Conservation (phyloP, 2,797 vertebrate species). For the Myripristis murdjan region DNA sequence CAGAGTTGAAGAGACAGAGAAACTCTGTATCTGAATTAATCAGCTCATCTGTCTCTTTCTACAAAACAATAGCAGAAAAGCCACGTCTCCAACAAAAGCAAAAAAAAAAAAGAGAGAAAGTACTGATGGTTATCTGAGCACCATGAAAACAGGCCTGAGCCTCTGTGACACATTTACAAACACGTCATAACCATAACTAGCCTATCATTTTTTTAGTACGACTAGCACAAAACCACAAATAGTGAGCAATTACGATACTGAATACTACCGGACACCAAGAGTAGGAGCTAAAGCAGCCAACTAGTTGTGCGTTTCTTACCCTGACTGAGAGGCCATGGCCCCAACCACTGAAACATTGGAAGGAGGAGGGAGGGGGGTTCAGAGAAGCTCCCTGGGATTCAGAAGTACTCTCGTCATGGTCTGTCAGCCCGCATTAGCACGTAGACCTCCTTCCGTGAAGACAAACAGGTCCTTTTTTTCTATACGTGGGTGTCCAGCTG, state of each 20-base stretch:
- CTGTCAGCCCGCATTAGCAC: slow-evolving; percentile 56
- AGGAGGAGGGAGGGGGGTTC: slow-evolving; percentile 77
- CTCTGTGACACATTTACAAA: slow-evolving; percentile 37
- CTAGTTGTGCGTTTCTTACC: slow-evolving; percentile 83
- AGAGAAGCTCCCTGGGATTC: slow-evolving; percentile 78
- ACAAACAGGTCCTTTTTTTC: slow-evolving; percentile 17
- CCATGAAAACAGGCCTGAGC: slow-evolving; percentile 34
- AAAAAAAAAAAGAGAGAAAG: not conserved
- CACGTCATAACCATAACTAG: slow-evolving; percentile 4
- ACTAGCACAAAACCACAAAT: not conserved
- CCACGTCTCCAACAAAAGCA: slow-evolving; percentile 37
- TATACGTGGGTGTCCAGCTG: slow-evolving; percentile 45
- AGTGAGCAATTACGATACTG: not conserved
- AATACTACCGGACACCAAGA: slow-evolving; percentile 33
- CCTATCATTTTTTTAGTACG: not conserved
- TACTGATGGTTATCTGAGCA: slow-evolving; percentile 56
- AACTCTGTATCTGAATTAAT: slow-evolving; percentile 65
- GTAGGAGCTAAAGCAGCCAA: slow-evolving; percentile 63
- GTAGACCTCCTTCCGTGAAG: slow-evolving; percentile 43
- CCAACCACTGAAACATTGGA: slow-evolving; percentile 87
- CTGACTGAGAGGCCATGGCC: slow-evolving; percentile 90
- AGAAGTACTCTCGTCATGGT: slow-evolving; percentile 74
- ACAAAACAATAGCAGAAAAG: slow-evolving; percentile 36
- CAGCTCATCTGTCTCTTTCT: slow-evolving; percentile 50
- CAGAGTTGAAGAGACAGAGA: slow-evolving; percentile 51